A percentile compares a stretch with the other conserved stretches of the same genome.
Evolutionary conservation across 2,888 invertebrate species (phyloP).

Genomic region (Sycophila texana): DNA sequence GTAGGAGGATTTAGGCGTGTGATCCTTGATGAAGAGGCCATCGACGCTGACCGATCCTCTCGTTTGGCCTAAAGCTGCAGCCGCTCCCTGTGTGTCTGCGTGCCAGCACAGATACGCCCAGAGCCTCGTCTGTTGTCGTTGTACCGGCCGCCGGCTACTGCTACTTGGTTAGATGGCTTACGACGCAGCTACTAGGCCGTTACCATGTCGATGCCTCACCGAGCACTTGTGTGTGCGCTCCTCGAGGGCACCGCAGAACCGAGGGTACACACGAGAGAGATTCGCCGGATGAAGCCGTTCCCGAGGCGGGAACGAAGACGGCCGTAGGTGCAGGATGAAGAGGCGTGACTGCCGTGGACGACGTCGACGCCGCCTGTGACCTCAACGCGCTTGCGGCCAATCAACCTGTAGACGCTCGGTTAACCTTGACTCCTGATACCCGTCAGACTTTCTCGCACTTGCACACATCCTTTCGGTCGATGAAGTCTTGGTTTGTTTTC

Average conservation of each 20-base stretch:
- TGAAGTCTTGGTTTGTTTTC: no score
- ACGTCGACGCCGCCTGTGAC: conserved; percentile 10
- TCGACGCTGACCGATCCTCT: conserved; percentile 57
- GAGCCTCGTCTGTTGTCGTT: not conserved
- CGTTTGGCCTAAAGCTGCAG: not conserved
- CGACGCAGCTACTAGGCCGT: conserved; percentile 70
- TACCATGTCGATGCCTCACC: conserved; percentile 60
- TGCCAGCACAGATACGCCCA: not conserved
- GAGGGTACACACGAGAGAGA: not conserved
- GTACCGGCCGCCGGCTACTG: conserved; percentile 46
- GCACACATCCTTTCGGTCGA: no score
- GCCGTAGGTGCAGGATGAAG: not conserved
- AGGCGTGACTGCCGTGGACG: conserved; percentile 10
- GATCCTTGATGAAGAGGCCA: conserved; percentile 71
- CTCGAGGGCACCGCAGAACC: not conserved
- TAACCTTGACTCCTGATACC: conserved; percentile 55
- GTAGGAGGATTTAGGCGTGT: conserved; percentile 65
- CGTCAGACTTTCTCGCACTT: no score
- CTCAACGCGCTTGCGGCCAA: conserved; percentile 48
- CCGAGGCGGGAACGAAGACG: not conserved
- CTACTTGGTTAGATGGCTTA: conserved; percentile 70
- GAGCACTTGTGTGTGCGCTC: conserved; percentile 3
- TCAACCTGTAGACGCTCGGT: conserved; percentile 55
- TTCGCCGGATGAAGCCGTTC: no score
- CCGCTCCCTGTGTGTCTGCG: not conserved